phyloP scores from a whole-genome alignment of 2,113 vertebrate species.

The Pygoscelis adeliae region DNA sequence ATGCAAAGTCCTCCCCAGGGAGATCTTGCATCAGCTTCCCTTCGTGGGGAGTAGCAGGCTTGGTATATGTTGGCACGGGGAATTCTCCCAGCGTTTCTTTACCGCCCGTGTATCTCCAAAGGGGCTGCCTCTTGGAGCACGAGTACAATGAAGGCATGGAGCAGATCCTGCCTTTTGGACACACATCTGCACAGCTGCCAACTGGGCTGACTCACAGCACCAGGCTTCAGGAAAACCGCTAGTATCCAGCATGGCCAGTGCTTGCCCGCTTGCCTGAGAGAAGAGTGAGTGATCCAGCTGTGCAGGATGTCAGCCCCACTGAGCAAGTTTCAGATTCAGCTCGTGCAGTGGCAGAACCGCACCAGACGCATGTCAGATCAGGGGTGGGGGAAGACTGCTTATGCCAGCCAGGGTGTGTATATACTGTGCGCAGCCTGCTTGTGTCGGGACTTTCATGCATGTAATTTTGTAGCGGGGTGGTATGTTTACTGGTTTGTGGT shows the following conservation, averaged over 20 bases:
- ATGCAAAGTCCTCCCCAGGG: slow-evolving; percentile 14
- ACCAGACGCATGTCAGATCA: fast-evolving
- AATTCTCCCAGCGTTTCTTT: background rate
- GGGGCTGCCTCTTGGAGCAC: background rate
- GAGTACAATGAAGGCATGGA: background rate
- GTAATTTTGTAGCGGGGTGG: background rate
- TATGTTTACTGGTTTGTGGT: background rate
- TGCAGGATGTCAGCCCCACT: background rate
- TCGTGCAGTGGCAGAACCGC: fast-evolving
- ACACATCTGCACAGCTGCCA: background rate
- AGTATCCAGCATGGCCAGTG: background rate
- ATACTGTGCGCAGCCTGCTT: background rate
- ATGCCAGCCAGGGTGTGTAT: background rate
- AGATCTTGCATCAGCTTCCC: slow-evolving; percentile 41
- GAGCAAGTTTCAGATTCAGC: background rate
- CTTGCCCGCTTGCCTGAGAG: background rate
- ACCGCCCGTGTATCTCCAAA: background rate
- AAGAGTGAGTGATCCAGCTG: background rate
- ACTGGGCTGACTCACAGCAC: background rate
- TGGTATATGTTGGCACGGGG: background rate
- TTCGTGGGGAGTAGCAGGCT: background rate
- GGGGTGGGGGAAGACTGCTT: background rate
- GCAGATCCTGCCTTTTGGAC: background rate
- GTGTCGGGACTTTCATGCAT: fast-evolving
- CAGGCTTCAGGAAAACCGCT: background rate